phyloP scores from a whole-genome alignment of 2,113 vertebrate genomes.

The Tetraodon nigroviridis region DNA sequence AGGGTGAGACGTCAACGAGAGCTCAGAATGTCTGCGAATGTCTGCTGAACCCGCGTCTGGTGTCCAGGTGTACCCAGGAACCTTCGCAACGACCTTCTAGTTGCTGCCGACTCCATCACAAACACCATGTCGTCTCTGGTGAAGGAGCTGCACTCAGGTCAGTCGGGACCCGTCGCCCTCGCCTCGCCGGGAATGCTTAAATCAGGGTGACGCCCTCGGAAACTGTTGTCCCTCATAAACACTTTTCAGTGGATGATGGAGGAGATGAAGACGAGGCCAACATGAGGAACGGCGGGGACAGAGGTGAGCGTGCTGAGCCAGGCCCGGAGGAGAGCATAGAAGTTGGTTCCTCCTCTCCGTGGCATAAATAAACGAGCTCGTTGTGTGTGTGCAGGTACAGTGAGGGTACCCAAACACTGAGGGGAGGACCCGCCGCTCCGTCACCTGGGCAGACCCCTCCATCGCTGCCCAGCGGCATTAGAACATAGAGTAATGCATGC shows the following conservation, averaged over 20 bases:
- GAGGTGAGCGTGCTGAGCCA: conserved; percentile 70
- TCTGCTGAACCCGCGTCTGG: neutral
- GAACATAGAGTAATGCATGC: conserved; percentile 77
- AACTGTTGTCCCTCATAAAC: neutral
- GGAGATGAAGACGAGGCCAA: conserved; percentile 81
- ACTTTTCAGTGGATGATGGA: conserved; percentile 81
- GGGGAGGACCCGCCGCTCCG: conserved; percentile 52
- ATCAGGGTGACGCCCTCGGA: neutral
- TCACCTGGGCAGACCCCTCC: conserved; percentile 57
- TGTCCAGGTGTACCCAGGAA: conserved; percentile 86
- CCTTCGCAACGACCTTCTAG: conserved; percentile 90
- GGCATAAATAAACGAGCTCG: conserved; percentile 3
- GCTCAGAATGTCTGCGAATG: neutral
- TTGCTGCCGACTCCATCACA: conserved; percentile 94
- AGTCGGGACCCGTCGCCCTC: neutral
- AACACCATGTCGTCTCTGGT: conserved; percentile 95
- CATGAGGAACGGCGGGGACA: conserved; percentile 87
- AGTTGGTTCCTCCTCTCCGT: conserved; percentile 7
- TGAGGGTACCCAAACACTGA: conserved; percentile 72
- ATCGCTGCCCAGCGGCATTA: conserved; percentile 58
- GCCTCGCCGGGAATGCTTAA: no score
- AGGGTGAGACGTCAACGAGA: conserved; percentile 75
- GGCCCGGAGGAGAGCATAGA: neutral
- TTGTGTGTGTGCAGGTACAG: conserved; percentile 46
- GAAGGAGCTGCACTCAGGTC: conserved; percentile 95